Percentiles rank a stretch among this genome's conserved stretches.
Conservation (phyloP, 2,113 vertebrate species). For the Pongo abelii region DNA sequence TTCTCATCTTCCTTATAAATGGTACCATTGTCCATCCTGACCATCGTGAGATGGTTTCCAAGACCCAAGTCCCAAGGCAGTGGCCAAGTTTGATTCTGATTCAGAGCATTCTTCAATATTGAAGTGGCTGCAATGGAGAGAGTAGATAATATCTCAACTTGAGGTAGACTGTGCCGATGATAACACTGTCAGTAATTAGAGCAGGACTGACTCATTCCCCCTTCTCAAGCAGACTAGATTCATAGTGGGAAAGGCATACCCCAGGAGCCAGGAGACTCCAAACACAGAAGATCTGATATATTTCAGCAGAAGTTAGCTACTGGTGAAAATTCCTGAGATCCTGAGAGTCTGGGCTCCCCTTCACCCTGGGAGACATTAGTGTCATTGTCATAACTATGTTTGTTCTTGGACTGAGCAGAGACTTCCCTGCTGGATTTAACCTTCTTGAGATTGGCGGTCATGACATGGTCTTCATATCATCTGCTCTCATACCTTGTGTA, state of each 20-base stretch:
- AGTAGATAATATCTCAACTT: not conserved
- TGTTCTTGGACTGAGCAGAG: not conserved
- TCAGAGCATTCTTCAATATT: not conserved
- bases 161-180: not conserved
- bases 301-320: not conserved
- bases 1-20: not conserved
- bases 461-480: not conserved
- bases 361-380: not conserved
- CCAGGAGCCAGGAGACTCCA: not conserved
- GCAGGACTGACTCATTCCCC: not conserved
- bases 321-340: not conserved
- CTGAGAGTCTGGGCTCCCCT: not conserved
- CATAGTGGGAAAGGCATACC: not conserved
- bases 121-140: not conserved
- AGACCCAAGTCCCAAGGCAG: not conserved
- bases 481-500: not conserved
- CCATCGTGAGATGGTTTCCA: not conserved
- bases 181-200: not conserved
- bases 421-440: not conserved
- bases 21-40: not conserved
- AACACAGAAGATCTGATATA: not conserved
- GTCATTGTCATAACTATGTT: not conserved
- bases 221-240: not conserved
- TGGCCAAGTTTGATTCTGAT: not conserved
- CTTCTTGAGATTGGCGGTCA: not conserved